These are phyloP conservation scores for Conistra vaccinii DNA, from an alignment of 2,888 invertebrate species.

Conservation along the genomic window DNA sequence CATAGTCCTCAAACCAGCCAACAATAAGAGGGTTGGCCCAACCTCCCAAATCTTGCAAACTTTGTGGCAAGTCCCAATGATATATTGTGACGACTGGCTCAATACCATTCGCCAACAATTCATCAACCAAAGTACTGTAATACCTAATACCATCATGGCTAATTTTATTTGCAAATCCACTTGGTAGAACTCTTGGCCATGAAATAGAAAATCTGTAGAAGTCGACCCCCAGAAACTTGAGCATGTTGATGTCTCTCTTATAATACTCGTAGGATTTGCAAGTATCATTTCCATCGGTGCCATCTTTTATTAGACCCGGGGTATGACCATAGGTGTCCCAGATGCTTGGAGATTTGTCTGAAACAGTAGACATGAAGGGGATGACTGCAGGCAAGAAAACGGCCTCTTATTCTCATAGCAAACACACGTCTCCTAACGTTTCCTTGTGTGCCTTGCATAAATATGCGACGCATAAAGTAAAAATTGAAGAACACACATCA, in stretches of 20 bases:
- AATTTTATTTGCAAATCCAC: slow-evolving; percentile 87
- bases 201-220: slow-evolving; percentile 91
- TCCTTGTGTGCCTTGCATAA: not conserved
- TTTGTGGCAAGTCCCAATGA: slow-evolving; percentile 90
- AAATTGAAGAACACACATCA: not conserved
- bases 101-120: slow-evolving; percentile 90
- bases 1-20: slow-evolving; percentile 88
- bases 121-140: slow-evolving; percentile 92
- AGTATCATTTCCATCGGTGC: slow-evolving; percentile 90
- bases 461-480: not conserved
- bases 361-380: not conserved
- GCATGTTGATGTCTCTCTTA: slow-evolving; percentile 88
- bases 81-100: slow-evolving; percentile 91
- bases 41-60: slow-evolving; percentile 90
- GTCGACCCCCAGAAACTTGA: slow-evolving; percentile 85
- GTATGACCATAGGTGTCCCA: slow-evolving; percentile 91
- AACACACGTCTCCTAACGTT: not conserved
- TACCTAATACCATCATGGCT: slow-evolving; percentile 91
- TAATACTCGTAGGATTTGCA: slow-evolving; percentile 92
- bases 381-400: not conserved
- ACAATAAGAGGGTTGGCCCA: slow-evolving; percentile 86
- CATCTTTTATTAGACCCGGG: slow-evolving; percentile 87
- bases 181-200: slow-evolving; percentile 92
- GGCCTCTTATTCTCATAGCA: too few relatives aligned
- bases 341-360: slow-evolving; percentile 90